Conservation (phyloP, 1,140 invertebrate species). For the Zelostemma sp. region DNA sequence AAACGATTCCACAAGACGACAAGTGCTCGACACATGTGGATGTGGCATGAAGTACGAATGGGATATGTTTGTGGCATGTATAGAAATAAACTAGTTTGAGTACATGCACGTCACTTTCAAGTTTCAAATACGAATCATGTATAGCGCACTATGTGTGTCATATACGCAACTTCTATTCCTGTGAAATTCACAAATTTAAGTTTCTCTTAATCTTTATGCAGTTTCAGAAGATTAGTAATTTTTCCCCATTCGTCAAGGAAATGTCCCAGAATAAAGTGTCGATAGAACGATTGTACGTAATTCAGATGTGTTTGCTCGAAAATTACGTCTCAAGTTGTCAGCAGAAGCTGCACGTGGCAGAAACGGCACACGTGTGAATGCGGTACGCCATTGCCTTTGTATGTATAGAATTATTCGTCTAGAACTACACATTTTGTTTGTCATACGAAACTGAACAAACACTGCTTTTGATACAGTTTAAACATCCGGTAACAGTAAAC, state of each 20-base stretch:
- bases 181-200: too few relatives aligned
- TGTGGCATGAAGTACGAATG: background rate
- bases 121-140: slow-evolving; percentile 2
- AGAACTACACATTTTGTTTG: slow-evolving; percentile 43
- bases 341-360: too few relatives aligned
- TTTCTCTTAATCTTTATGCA: too few relatives aligned
- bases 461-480: slow-evolving; percentile 56
- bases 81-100: slow-evolving; percentile 49
- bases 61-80: slow-evolving; percentile 45
- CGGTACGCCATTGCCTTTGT: too few relatives aligned
- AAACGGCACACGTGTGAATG: too few relatives aligned
- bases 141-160: background rate
- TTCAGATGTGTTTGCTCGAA: too few relatives aligned
- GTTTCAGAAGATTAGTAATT: too few relatives aligned
- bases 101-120: slow-evolving; percentile 9
- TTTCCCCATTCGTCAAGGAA: too few relatives aligned
- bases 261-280: too few relatives aligned
- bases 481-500: slow-evolving; percentile 34
- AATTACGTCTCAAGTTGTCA: too few relatives aligned
- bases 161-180: background rate
- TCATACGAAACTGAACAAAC: slow-evolving; percentile 57
- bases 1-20: slow-evolving; percentile 17
- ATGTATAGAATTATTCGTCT: too few relatives aligned
- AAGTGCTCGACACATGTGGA: slow-evolving; percentile 19
- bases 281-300: too few relatives aligned